A percentile compares a stretch with the other conserved stretches of the same genome.
These are phyloP conservation scores for Hycleus phaleratus DNA, from an alignment of 1,140 invertebrate genomes.

Conservation along the genomic window DNA sequence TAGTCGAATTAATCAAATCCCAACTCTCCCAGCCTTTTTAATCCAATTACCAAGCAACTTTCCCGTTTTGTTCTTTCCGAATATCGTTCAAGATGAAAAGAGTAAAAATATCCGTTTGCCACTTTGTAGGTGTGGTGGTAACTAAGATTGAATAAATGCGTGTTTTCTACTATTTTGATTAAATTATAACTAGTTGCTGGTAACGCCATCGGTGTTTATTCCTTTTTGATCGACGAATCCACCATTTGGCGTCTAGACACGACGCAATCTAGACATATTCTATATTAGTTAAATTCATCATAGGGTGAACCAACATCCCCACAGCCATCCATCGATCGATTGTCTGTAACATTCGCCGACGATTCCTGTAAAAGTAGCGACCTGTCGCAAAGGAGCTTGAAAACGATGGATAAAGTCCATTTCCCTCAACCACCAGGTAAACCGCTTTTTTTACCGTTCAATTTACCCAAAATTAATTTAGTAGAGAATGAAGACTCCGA, in stretches of 20 bases:
- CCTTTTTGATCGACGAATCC: slow-evolving; percentile 25
- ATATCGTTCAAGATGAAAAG: neutral
- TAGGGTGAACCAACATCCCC: slow-evolving; percentile 51
- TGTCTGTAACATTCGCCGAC: slow-evolving; percentile 63
- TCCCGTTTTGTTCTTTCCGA: too few species aligned
- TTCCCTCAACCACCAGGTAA: slow-evolving; percentile 27
- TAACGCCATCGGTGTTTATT: neutral
- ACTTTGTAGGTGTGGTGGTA: slow-evolving; percentile 25
- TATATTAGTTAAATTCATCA: neutral
- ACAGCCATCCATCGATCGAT: slow-evolving; percentile 55
- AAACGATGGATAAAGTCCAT: slow-evolving; percentile 31
- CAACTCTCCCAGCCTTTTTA: neutral
- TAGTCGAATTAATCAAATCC: slow-evolving; percentile 9
- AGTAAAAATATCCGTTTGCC: neutral
- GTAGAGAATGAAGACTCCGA: slow-evolving; percentile 47
- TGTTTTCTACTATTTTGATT: slow-evolving; percentile 37
- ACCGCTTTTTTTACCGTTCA: neutral
- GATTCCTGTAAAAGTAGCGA: slow-evolving; percentile 36
- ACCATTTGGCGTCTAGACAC: neutral
- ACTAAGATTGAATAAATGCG: slow-evolving; percentile 38
- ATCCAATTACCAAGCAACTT: too few species aligned
- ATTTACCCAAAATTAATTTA: slow-evolving; percentile 1
- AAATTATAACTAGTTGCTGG: slow-evolving; percentile 31
- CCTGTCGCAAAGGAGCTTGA: slow-evolving; percentile 20
- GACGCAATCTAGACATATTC: neutral